A percentile compares a stretch with the other conserved stretches of the same genome.
phyloP scores from a whole-genome alignment of 2,113 vertebrate genomes.

The Chroicocephalus ridibundus region DNA sequence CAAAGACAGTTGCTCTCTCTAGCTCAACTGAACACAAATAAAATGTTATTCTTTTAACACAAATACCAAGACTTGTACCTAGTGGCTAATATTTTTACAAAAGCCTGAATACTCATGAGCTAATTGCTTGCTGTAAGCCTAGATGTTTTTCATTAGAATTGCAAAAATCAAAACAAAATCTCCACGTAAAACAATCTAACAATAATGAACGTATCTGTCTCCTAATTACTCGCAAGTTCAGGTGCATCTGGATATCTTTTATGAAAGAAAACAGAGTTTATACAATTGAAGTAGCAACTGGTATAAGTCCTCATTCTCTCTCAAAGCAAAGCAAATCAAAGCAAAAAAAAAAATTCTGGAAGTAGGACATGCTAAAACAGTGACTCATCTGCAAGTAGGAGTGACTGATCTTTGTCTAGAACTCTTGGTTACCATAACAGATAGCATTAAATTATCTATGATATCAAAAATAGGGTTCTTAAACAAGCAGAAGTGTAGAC shows the following conservation, averaged over 20 bases:
- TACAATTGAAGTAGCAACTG: background rate
- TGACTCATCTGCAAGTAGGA: slow-evolving; percentile 28
- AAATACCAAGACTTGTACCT: background rate
- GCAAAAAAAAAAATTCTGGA: background rate
- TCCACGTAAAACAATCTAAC: background rate
- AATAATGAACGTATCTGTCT: background rate
- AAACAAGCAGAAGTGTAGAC: background rate
- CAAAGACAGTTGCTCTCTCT: background rate
- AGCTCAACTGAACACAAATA: background rate
- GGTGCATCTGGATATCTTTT: background rate
- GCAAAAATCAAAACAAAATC: background rate
- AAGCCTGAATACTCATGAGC: background rate
- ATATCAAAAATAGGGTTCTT: background rate
- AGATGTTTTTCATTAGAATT: background rate
- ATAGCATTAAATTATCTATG: background rate
- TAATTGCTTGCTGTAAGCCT: background rate
- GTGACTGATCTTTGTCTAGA: slow-evolving; percentile 35
- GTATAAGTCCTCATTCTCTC: background rate
- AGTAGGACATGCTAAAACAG: slow-evolving; percentile 6
- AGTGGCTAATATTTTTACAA: background rate
- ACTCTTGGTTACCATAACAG: background rate
- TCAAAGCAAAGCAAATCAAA: background rate
- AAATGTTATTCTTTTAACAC: background rate
- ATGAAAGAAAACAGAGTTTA: background rate
- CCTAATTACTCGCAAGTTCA: background rate